These are phyloP conservation scores for Torymus tubicola DNA, from an alignment of 2,888 invertebrate genomes.

Conservation along the genomic window DNA sequence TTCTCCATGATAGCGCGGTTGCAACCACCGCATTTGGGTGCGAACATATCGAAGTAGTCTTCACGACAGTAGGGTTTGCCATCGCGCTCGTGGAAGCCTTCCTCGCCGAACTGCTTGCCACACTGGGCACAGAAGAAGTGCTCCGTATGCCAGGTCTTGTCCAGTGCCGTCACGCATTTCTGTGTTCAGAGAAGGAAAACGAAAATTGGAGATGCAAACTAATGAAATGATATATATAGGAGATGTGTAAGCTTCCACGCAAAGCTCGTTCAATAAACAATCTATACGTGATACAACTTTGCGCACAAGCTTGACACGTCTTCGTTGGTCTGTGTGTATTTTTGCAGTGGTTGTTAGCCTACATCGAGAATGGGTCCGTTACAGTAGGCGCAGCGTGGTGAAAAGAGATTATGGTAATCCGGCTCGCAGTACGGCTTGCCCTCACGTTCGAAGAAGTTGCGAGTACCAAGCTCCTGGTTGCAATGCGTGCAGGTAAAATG, in stretches of 20 bases:
- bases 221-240: no score
- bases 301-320: no score
- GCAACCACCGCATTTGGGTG: constrained; percentile 98
- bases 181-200: constrained; percentile 72
- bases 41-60: constrained; percentile 98
- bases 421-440: constrained; percentile 98
- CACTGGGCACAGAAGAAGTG: constrained; percentile 99
- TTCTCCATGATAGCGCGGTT: constrained; percentile 97
- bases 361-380: constrained; percentile 99
- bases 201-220: no score
- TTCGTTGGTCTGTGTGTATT: no score
- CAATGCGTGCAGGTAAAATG: constrained; percentile 99
- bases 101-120: constrained; percentile 97
- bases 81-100: constrained; percentile 97
- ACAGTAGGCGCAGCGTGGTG: constrained; percentile 98
- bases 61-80: constrained; percentile 97
- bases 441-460: constrained; percentile 99
- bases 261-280: no score
- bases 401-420: constrained; percentile 98
- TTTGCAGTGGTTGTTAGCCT: constrained; percentile 61
- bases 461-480: constrained; percentile 95
- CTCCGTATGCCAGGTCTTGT: constrained; percentile 99
- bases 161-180: constrained; percentile 99
- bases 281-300: no score
- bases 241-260: no score